phyloP scores from a whole-genome alignment of 2,888 invertebrate genomes.

The Argyresthia albistria region DNA sequence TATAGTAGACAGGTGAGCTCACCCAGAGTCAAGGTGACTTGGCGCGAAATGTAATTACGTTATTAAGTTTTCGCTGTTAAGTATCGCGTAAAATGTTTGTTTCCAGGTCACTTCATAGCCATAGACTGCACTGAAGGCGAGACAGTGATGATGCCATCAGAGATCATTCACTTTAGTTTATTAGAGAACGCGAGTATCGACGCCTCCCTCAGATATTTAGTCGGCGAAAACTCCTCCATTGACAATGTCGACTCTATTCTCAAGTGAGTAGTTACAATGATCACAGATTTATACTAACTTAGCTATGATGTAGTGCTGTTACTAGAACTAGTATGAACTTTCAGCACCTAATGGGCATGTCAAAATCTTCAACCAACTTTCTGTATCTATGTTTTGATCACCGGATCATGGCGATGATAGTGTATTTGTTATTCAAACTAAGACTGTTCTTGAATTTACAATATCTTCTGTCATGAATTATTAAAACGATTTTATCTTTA shows the following conservation, averaged over 20 bases:
- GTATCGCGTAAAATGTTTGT: background rate
- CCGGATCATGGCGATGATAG: too few relatives aligned
- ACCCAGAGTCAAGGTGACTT: too few relatives aligned
- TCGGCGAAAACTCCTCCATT: conserved; percentile 43
- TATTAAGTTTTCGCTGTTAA: background rate
- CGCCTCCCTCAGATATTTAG: conserved; percentile 51
- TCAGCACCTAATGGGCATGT: too few relatives aligned
- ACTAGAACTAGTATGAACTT: too few relatives aligned
- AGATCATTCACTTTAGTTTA: conserved; percentile 76
- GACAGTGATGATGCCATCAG: conserved; percentile 76
- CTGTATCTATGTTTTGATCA: too few relatives aligned
- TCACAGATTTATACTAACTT: too few relatives aligned
- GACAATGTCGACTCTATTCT: conserved; percentile 70
- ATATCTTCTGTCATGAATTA: too few relatives aligned
- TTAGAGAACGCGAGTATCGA: conserved; percentile 61
- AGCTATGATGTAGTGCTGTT: background rate
- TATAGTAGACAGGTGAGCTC: too few relatives aligned
- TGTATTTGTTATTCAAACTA: too few relatives aligned
- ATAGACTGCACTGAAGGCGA: conserved; percentile 79
- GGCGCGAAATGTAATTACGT: background rate
- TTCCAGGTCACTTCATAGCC: conserved; percentile 76
- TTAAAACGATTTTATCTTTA: too few relatives aligned
- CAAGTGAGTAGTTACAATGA: conserved; percentile 58
- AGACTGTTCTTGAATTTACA: too few relatives aligned
- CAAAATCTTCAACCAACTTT: too few relatives aligned